phyloP scores from a whole-genome alignment of 2,797 vertebrate species.

The Miopithecus talapoin region DNA sequence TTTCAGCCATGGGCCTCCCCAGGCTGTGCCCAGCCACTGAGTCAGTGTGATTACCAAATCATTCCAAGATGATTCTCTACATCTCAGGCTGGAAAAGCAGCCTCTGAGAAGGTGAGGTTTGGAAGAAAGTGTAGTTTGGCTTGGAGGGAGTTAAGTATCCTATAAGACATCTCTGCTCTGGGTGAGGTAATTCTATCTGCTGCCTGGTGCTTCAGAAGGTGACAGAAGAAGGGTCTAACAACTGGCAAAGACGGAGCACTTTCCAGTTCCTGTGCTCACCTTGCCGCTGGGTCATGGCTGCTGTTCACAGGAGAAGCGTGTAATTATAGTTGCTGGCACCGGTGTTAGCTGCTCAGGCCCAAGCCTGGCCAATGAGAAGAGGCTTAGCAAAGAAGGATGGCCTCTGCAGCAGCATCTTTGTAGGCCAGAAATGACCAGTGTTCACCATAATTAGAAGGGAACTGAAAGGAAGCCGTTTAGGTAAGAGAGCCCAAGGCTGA shows the following conservation, averaged over 20 bases:
- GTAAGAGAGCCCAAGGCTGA: background rate
- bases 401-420: background rate
- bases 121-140: background rate
- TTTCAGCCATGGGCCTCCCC: background rate
- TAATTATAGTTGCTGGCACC: background rate
- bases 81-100: background rate
- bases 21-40: background rate
- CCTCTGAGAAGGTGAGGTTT: background rate
- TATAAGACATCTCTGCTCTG: background rate
- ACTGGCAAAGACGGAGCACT: slow-evolving; percentile 12
- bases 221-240: slow-evolving; percentile 33
- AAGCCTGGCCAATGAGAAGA: background rate
- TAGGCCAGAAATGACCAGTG: background rate
- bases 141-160: slow-evolving; percentile 11
- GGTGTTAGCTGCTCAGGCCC: background rate
- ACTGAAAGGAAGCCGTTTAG: background rate
- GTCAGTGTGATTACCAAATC: background rate
- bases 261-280: slow-evolving; percentile 40
- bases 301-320: background rate
- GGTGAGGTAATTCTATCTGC: slow-evolving; percentile 61
- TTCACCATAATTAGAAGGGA: background rate
- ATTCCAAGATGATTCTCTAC: background rate
- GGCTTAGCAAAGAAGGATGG: background rate
- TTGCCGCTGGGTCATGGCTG: background rate
- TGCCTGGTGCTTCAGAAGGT: slow-evolving; percentile 31